phyloP scores from a whole-genome alignment of 2,113 vertebrate species.

The Rhinoderma darwinii region DNA sequence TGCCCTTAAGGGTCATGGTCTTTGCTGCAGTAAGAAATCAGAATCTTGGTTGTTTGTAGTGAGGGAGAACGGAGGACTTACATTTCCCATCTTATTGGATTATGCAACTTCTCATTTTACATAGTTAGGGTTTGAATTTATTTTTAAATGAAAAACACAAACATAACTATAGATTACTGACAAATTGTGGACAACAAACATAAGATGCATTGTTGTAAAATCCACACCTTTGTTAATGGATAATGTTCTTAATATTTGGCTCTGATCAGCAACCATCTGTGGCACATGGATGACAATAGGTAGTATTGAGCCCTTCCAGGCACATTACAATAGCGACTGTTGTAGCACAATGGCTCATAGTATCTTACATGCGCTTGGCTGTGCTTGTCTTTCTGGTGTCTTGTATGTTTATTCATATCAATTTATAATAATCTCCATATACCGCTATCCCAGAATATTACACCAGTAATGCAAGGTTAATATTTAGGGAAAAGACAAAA shows the following conservation, averaged over 20 bases:
- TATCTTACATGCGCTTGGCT: not conserved
- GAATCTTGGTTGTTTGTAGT: not conserved
- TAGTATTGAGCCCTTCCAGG: not conserved
- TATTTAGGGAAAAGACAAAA: too few species aligned
- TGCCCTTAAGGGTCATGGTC: too few species aligned
- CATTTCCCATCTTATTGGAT: not conserved
- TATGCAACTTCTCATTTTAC: not conserved
- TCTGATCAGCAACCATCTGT: not conserved
- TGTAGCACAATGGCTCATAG: not conserved
- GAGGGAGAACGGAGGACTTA: not conserved
- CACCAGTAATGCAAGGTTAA: too few species aligned
- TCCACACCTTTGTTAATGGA: not conserved
- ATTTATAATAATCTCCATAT: too few species aligned
- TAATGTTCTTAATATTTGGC: not conserved
- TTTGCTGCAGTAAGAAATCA: not conserved
- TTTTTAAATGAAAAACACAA: not conserved
- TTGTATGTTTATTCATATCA: not conserved
- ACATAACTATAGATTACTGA: not conserved
- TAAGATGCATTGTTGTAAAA: not conserved
- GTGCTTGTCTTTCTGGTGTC: not conserved
- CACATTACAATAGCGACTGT: slow-evolving; percentile 20
- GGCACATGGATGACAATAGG: not conserved
- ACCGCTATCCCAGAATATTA: too few species aligned
- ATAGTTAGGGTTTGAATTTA: not conserved
- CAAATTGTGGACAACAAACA: not conserved